These are phyloP conservation scores for Seira ritae DNA, from an alignment of 2,888 invertebrate genomes.

Conservation along the genomic window DNA sequence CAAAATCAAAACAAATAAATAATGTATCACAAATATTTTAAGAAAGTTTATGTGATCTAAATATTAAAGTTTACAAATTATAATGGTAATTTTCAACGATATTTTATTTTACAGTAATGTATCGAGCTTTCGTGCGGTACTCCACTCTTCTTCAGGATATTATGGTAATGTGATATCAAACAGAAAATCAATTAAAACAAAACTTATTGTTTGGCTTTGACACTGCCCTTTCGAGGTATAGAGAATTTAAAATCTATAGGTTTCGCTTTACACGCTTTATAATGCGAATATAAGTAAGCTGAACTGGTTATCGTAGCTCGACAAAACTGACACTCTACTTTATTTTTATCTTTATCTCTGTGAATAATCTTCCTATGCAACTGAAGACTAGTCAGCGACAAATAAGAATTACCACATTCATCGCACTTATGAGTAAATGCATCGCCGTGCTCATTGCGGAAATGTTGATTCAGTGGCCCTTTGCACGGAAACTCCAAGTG, in stretches of 20 bases:
- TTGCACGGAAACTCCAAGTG: background rate
- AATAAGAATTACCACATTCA: slow-evolving; percentile 23
- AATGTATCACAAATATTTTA: no score
- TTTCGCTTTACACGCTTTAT: slow-evolving; percentile 21
- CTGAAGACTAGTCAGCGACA: slow-evolving; percentile 35
- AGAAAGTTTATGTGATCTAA: no score
- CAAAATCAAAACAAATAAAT: no score
- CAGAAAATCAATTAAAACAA: no score
- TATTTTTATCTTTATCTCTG: no score
- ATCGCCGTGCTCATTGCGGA: slow-evolving; percentile 20
- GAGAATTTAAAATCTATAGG: slow-evolving; percentile 12
- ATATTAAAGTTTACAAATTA: no score
- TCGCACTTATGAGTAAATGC: slow-evolving; percentile 31
- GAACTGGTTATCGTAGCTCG: background rate
- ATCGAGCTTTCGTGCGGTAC: no score
- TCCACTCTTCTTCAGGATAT: no score
- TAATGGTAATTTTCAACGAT: no score
- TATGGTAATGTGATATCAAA: no score
- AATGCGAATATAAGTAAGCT: slow-evolving; percentile 23
- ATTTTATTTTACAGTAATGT: no score
- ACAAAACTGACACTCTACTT: slow-evolving; percentile 32
- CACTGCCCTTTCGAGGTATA: background rate
- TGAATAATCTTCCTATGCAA: slow-evolving; percentile 33
- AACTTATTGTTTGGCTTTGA: no score
- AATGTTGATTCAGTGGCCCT: background rate